A percentile compares a stretch with the other conserved stretches of the same genome.
Conservation (phyloP, 2,113 vertebrate genomes). For the Festucalex cinctus region DNA sequence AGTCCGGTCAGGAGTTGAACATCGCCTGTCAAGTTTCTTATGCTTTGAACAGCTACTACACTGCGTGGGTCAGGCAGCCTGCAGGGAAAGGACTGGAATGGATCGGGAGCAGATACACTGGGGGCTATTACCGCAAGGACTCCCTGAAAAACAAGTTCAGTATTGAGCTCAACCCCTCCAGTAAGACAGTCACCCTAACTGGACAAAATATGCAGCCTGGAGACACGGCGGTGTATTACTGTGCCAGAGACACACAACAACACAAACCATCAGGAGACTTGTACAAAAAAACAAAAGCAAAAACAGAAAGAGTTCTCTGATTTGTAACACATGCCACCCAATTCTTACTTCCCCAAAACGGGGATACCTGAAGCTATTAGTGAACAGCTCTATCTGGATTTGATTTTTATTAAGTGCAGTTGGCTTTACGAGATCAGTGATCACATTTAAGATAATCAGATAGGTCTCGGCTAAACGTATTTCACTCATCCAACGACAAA, state of each 20-base stretch:
- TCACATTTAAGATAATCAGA: too few species aligned
- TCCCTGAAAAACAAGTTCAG: conserved; percentile 43
- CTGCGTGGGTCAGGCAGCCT: conserved; percentile 45
- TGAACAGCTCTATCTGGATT: too few species aligned
- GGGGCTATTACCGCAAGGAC: background rate
- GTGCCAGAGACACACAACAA: conserved; percentile 23
- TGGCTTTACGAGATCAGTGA: too few species aligned
- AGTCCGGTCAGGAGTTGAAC: conserved; percentile 30
- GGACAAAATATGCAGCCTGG: conserved; percentile 39
- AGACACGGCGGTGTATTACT: conserved; percentile 56
- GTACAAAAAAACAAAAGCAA: conserved; percentile 33
- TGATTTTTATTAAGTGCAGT: too few species aligned
- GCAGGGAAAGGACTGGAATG: conserved; percentile 45
- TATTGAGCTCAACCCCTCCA: conserved; percentile 20
- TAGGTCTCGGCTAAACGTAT: too few species aligned
- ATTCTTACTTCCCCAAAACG: background rate
- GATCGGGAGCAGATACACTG: background rate
- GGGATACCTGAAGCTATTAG: too few species aligned
- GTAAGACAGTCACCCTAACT: conserved; percentile 24
- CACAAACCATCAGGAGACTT: conserved; percentile 19
- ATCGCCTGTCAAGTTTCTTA: conserved; percentile 41
- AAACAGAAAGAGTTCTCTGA: background rate
- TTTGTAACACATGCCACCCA: too few species aligned
- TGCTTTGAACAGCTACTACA: background rate
- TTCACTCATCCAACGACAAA: too few species aligned